Percentiles rank a stretch among this genome's conserved stretches.
Evolutionary conservation across 1,140 invertebrate species (phyloP).

Genomic region (Portunus trituberculatus): DNA sequence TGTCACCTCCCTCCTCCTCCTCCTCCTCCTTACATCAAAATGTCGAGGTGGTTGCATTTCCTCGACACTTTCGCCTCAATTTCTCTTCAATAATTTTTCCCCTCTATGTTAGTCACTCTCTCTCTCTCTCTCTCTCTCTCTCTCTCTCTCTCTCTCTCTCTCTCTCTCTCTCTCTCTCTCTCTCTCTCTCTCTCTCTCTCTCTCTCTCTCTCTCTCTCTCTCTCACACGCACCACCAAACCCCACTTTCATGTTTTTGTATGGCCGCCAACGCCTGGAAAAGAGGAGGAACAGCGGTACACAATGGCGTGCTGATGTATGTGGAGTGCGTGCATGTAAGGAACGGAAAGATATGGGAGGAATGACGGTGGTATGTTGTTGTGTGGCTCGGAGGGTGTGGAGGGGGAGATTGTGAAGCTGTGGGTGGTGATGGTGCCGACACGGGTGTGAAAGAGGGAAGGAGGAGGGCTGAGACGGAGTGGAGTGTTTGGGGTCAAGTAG

Average conservation of each 20-base stretch:
- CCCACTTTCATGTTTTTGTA: background rate
- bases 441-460: background rate
- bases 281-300: background rate
- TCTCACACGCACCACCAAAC: background rate
- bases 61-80: too few relatives aligned
- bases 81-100: too few relatives aligned
- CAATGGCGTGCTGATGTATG: background rate
- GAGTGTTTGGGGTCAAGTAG: background rate
- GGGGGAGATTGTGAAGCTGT: background rate
- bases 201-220: background rate
- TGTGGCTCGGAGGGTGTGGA: background rate
- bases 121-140: background rate
- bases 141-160: background rate
- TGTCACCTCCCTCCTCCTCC: too few relatives aligned
- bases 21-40: too few relatives aligned
- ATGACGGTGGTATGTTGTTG: constrained; percentile 38
- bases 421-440: background rate
- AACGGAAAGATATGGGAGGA: background rate
- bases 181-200: background rate
- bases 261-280: background rate
- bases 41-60: too few relatives aligned
- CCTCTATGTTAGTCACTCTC: too few relatives aligned
- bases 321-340: background rate
- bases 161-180: background rate
- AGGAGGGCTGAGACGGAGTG: background rate